Evolutionary conservation across 2,888 invertebrate genomes (phyloP), one percentile per base, ranked within the genome.

Genomic region (Drosophila stalkeri): DNA sequence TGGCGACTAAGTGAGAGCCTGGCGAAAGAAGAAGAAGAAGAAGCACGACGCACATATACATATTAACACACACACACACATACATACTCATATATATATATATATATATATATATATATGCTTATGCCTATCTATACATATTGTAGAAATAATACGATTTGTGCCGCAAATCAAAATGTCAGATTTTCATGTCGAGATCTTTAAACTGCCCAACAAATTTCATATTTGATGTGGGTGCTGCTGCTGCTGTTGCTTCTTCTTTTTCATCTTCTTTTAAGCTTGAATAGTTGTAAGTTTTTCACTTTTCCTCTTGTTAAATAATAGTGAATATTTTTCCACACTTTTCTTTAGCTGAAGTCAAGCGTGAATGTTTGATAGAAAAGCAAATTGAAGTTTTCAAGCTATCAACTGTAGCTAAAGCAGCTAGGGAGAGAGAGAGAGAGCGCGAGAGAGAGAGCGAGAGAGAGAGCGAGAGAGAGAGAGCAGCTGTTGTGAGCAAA

Each of bases 111-210:
- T 27, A 27, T 27, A 6, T 27, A 27, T 27, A 27, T 27, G 27
- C 27, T 3, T 27, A 1, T 11, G 18, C 3, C 33, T 20, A 12
- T 33, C 33, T 18, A 2, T 33, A 49, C n/a, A 16, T 43, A 39
- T 52, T 11, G 67, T 12, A 12, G 7, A 70, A 61, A 72, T 71
- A 85, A 87, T 74, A 72, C 75, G 79, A 74, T 82, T 81, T 80
- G 59, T 82, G 64, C 64, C 74, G 64, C 86, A 67, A 72, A 72
- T 67, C 56, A 63, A 79, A 70, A 55, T 82, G 87, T 64, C 85
- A 62, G 72, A 74, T 79, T 63, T 63, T 46, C 57, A 59, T 62
- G 67, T 80, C 63, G 49, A 67, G 75, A 70, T 63, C 44, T 35
- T 51, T 39, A 39, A 39, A 39, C 39, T 33, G 1, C 33, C 23